These are phyloP conservation scores for Tetraneura akinire DNA, from an alignment of 1,140 invertebrate species.

Conservation along the genomic window DNA sequence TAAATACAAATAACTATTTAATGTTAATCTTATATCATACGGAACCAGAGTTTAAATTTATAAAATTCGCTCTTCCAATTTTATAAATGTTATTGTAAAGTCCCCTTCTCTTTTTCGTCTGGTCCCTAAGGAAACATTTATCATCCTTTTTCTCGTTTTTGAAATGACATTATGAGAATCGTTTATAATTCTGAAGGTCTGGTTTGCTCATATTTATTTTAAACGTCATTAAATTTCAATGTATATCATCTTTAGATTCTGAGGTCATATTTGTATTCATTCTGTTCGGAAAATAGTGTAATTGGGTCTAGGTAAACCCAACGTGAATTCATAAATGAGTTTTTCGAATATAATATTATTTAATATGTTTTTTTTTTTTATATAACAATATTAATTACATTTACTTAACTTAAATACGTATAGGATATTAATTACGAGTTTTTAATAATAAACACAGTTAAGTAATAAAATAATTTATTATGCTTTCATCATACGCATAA, in stretches of 20 bases:
- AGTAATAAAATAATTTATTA: too few relatives aligned
- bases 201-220: slow-evolving; percentile 1
- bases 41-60: slow-evolving; percentile 35
- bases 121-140: slow-evolving; percentile 39
- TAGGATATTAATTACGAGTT: too few relatives aligned
- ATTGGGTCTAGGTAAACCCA: neutral
- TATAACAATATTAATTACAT: too few relatives aligned
- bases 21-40: neutral
- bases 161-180: neutral
- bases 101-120: neutral
- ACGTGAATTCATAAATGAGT: neutral
- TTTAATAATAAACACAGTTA: too few relatives aligned
- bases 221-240: slow-evolving; percentile 4
- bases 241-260: neutral
- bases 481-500: too few relatives aligned
- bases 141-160: slow-evolving; percentile 22
- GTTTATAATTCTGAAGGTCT: neutral
- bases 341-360: too few relatives aligned
- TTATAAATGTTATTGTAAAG: slow-evolving; percentile 16
- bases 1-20: neutral
- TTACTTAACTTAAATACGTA: too few relatives aligned
- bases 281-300: neutral
- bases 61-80: slow-evolving; percentile 25
- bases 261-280: neutral
- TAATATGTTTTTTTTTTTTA: too few relatives aligned